phyloP scores from a whole-genome alignment of 92 coral and sea anemone genomes.

The Scolanthus callimorphus region DNA sequence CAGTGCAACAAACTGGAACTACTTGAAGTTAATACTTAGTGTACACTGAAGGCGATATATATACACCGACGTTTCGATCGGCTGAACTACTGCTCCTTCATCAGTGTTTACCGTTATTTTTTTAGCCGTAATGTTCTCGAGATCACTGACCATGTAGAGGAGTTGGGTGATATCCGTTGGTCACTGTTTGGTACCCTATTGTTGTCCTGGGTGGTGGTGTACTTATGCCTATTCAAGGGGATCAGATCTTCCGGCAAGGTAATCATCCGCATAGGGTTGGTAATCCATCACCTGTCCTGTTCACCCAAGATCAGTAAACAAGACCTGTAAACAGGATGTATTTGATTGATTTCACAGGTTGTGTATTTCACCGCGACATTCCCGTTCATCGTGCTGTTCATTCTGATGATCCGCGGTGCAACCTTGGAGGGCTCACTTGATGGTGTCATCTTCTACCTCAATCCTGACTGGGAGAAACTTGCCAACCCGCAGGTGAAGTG shows the following conservation, averaged over 20 bases:
- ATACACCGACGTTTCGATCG: too few relatives aligned
- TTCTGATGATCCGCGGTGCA: slow-evolving; percentile 71
- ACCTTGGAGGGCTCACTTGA: slow-evolving; percentile 67
- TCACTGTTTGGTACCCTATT: slow-evolving; percentile 56
- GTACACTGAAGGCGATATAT: too few relatives aligned
- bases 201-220: slow-evolving; percentile 64
- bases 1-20: too few relatives aligned
- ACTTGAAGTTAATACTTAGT: too few relatives aligned
- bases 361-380: slow-evolving; percentile 79
- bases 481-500: slow-evolving; percentile 57
- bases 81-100: too few relatives aligned
- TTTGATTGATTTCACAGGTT: slow-evolving; percentile 24
- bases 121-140: slow-evolving; percentile 58
- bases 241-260: slow-evolving; percentile 84
- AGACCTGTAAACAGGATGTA: background rate
- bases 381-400: slow-evolving; percentile 65
- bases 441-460: slow-evolving; percentile 54
- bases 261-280: too few relatives aligned
- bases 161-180: slow-evolving; percentile 71
- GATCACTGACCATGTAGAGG: slow-evolving; percentile 44
- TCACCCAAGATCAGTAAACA: too few relatives aligned
- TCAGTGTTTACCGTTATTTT: too few relatives aligned
- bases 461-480: slow-evolving; percentile 53
- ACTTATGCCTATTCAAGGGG: slow-evolving; percentile 76
- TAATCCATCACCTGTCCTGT: too few relatives aligned